Base-by-base conservation (phyloP, 2,113 vertebrate species). In the Cinclus cinclus region DNA sequence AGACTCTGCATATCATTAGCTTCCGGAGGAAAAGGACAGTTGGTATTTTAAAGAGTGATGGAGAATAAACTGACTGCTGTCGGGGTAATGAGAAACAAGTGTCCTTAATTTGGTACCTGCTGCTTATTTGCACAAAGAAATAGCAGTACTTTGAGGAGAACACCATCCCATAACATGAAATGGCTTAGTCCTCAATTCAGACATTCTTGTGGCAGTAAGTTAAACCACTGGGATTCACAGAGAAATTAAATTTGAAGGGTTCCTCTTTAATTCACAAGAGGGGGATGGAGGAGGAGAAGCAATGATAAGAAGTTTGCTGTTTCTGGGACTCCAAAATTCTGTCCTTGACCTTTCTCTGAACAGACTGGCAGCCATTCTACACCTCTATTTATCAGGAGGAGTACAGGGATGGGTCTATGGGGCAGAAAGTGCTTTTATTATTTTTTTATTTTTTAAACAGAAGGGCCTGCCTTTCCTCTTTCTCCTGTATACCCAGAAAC, bases 291-390 rank as follows among this genome's bases (percentile, higher is more conserved):
- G 47, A 94, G 78, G 49, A 92, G 75, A 44, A 77, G 60, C 49
- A 91, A 35, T 16, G 44, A 10, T 44, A 75, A 81, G 63, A 60
- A 79, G 50, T 86, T 64, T 58, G 64, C 58, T 53, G n/a, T 71
- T 90, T 89, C 83, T 87, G 67, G 39, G 41, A 87, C 37, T 77
- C 55, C 33, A 65, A 23, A 89, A 92, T 83, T 92, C 44, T 79
- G 71, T 62, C 77, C 55, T 58, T 69, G 69, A 77, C 60, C 25
- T 64, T 80, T 18, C 46, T 60, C 63, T 87, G 60, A 80, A 81
- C 65, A 90, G 91, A 87, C 79, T 92, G 94, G 93, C 88, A 96
- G 93, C 84, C 92, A 93, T 84, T 91, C 80, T 79, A 39, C 28
- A 59, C 2, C 20, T 73, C 30, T 28, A 44, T 69, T 77, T 82